A percentile compares a stretch with the other conserved stretches of the same genome.
Conservation (phyloP, 53 echinoderm and acorn worm genomes). For the Patiria pectinifera region DNA sequence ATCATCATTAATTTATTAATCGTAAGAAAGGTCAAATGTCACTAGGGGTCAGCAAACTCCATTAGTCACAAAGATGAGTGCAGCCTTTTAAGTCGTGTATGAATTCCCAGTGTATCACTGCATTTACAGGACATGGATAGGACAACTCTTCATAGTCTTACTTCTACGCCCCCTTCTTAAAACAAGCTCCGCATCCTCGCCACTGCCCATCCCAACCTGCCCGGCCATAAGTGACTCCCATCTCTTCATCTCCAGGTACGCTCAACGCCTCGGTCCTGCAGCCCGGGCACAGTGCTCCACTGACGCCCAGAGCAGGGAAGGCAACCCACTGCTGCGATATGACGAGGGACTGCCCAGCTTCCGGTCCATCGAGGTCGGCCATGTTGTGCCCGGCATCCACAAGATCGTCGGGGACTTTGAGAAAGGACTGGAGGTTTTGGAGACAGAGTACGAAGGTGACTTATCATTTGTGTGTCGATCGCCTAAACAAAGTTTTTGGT, state of each 20-base stretch:
- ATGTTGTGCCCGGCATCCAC: slow-evolving; percentile 79
- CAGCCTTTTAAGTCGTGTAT: too few species aligned
- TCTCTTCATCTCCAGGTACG: slow-evolving; percentile 55
- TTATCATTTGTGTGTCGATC: not conserved
- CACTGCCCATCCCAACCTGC: not conserved
- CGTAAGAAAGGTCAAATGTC: too few species aligned
- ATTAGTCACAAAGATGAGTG: too few species aligned
- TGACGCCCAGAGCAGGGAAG: slow-evolving; percentile 4
- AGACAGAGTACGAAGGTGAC: slow-evolving; percentile 57
- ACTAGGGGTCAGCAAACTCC: too few species aligned
- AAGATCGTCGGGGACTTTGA: slow-evolving; percentile 75
- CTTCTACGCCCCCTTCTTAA: not conserved
- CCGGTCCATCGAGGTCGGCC: slow-evolving; percentile 68
- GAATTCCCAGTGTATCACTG: not conserved
- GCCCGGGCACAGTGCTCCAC: slow-evolving; percentile 25
- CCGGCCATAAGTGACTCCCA: slow-evolving; percentile 27
- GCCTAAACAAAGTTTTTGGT: too few species aligned
- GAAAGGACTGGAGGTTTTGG: slow-evolving; percentile 66
- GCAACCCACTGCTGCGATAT: slow-evolving; percentile 82
- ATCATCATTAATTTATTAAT: too few species aligned
- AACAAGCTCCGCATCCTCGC: not conserved
- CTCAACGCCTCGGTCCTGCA: not conserved
- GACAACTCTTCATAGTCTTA: not conserved
- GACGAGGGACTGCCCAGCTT: slow-evolving; percentile 80
- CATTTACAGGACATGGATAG: slow-evolving; percentile 8